Percentiles rank a stretch among this genome's conserved stretches.
Conservation (phyloP, 2,113 vertebrate genomes). For the Leucosticte australis region DNA sequence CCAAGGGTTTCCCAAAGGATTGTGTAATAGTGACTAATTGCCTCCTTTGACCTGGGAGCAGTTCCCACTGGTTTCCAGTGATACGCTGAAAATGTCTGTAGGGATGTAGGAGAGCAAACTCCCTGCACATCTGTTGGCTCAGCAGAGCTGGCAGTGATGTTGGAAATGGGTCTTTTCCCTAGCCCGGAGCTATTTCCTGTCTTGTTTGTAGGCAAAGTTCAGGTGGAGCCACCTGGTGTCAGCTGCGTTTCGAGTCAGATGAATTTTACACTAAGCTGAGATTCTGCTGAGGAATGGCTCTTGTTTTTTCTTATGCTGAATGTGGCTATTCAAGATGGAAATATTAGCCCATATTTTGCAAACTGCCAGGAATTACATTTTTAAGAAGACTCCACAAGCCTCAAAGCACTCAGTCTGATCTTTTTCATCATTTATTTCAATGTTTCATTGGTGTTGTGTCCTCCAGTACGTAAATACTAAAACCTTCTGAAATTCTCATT, state of each 20-base stretch:
- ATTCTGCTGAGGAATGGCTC: not conserved
- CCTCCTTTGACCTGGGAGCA: not conserved
- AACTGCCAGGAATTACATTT: not conserved
- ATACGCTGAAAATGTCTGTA: accelerated
- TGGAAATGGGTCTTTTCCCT: not conserved
- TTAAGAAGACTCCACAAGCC: not conserved
- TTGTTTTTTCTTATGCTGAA: not conserved
- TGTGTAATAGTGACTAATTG: not conserved
- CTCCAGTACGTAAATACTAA: not conserved
- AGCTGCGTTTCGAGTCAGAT: not conserved
- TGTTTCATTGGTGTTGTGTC: not conserved
- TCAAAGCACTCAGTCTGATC: not conserved
- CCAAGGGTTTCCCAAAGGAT: not conserved
- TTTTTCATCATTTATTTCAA: not conserved
- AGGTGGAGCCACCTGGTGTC: not conserved
- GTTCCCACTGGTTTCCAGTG: not conserved
- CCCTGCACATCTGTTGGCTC: not conserved
- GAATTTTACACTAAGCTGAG: not conserved
- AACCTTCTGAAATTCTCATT: not conserved
- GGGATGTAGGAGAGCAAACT: not conserved
- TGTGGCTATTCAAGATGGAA: not conserved
- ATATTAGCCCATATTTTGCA: not conserved
- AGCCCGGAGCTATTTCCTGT: not conserved
- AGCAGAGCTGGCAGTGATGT: not conserved
- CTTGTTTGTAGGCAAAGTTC: not conserved